Conservation (phyloP, 2,797 vertebrate species). For the Zalophus californianus region DNA sequence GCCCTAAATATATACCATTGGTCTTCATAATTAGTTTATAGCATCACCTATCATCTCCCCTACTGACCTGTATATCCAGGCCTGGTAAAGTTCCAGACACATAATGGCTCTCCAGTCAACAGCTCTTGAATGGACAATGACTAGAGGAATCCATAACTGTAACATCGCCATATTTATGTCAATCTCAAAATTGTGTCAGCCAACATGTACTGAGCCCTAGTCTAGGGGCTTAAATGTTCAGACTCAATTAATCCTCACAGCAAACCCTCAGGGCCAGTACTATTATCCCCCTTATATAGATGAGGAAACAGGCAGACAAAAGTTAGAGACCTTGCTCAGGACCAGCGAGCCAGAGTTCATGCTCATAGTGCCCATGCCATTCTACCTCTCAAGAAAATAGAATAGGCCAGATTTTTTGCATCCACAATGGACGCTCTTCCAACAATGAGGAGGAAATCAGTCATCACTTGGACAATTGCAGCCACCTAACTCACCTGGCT, state of each 20-base stretch:
- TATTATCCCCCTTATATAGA: background rate
- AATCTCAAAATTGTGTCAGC: background rate
- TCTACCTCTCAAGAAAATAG: background rate
- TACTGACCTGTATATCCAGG: background rate
- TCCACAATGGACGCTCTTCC: background rate
- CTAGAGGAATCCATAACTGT: background rate
- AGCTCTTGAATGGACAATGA: background rate
- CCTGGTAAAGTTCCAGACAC: slow-evolving; percentile 29
- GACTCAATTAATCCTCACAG: background rate
- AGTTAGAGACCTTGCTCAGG: background rate
- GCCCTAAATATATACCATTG: background rate
- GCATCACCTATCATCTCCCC: background rate
- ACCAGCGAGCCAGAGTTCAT: background rate
- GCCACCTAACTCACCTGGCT: background rate
- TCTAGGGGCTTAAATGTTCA: background rate
- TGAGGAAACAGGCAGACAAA: background rate
- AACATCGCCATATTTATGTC: background rate
- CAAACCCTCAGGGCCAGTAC: background rate
- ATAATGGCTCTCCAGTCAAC: background rate
- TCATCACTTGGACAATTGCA: background rate
- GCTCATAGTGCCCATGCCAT: background rate
- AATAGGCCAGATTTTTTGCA: background rate
- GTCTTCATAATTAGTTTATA: background rate
- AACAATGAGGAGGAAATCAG: background rate
- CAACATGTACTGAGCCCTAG: background rate